Conservation (phyloP, 2,113 vertebrate species). For the Arenaria interpres region DNA sequence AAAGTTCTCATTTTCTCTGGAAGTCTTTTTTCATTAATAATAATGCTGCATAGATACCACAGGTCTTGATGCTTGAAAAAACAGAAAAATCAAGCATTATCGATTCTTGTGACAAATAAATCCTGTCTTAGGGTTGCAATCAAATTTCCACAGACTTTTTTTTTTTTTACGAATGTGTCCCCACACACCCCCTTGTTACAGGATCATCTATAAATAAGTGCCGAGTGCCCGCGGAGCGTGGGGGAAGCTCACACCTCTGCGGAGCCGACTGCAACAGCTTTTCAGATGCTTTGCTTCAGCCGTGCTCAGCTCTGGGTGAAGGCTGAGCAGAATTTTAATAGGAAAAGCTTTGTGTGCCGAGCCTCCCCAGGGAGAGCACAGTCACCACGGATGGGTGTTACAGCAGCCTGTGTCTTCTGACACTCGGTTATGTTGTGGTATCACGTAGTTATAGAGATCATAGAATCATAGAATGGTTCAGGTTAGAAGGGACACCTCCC, state of each 20-base stretch:
- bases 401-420: not conserved
- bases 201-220: not conserved
- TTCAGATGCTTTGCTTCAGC: not conserved
- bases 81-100: not conserved
- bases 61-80: not conserved
- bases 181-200: not conserved
- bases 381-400: rapidly evolving
- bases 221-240: rapidly evolving
- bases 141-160: not conserved
- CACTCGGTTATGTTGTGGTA: rapidly evolving
- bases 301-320: not conserved
- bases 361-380: not conserved
- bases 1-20: not conserved
- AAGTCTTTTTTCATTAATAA: not conserved
- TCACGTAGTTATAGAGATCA: not conserved
- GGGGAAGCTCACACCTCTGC: not conserved
- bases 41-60: rapidly evolving
- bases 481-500: too few species aligned
- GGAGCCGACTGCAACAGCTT: not conserved
- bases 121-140: not conserved
- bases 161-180: rapidly evolving
- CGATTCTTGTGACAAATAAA: not conserved
- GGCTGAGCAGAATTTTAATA: not conserved
- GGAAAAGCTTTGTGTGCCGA: too few species aligned
- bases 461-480: too few species aligned